phyloP scores from a whole-genome alignment of 2,888 invertebrate species.

The Phlogophora meticulosa region DNA sequence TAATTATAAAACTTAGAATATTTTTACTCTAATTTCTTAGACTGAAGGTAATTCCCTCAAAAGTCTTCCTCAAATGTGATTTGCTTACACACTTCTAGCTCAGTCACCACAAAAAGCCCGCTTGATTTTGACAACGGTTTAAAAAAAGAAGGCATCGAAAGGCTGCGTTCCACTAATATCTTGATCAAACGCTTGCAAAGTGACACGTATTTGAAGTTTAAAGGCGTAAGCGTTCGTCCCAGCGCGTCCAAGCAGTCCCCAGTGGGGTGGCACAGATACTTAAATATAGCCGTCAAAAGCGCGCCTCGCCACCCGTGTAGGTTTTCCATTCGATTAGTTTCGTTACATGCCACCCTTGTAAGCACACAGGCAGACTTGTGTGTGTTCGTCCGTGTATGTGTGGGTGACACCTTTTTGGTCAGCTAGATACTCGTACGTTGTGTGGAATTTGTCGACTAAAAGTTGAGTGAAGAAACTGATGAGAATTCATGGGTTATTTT shows the following conservation, averaged over 20 bases:
- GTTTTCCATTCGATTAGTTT: constrained; percentile 76
- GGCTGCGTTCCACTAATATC: constrained; percentile 58
- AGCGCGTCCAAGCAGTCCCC: constrained; percentile 62
- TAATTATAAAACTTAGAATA: neutral
- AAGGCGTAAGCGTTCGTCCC: constrained; percentile 65
- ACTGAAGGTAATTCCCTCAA: neutral
- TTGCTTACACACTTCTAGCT: neutral
- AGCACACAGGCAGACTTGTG: constrained; percentile 44
- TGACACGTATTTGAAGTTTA: constrained; percentile 68
- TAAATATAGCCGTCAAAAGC: constrained; percentile 71
- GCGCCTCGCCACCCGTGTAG: constrained; percentile 73
- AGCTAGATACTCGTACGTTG: constrained; percentile 22
- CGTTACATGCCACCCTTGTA: constrained; percentile 69
- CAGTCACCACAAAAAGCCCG: constrained; percentile 1
- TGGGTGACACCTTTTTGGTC: constrained; percentile 57
- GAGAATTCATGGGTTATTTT: neutral
- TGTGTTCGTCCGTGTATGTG: constrained; percentile 40
- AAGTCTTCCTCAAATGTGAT: constrained; percentile 4
- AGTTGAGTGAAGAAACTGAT: constrained; percentile 6
- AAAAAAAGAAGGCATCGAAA: constrained; percentile 56
- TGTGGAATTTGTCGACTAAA: constrained; percentile 9
- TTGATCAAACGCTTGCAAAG: constrained; percentile 60
- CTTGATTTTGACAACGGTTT: constrained; percentile 35
- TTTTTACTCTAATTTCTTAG: too few relatives aligned
- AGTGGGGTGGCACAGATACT: constrained; percentile 60